phyloP scores from a whole-genome alignment of 1,140 invertebrate species.

The Formica exsecta region DNA sequence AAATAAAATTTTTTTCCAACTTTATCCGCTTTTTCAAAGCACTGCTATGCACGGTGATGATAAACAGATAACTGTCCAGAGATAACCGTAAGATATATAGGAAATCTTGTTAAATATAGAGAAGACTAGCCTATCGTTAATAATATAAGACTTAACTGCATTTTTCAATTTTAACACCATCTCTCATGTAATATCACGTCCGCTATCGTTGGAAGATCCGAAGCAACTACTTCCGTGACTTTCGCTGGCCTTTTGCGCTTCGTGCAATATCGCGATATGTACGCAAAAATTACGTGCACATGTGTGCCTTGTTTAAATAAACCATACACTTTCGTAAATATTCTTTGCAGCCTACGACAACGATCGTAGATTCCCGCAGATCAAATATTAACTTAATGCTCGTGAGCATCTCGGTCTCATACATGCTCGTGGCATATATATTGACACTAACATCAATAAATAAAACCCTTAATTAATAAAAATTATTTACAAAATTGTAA shows the following conservation, averaged over 20 bases:
- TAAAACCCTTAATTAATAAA: neutral
- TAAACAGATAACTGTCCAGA: neutral
- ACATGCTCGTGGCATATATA: neutral
- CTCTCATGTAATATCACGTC: neutral
- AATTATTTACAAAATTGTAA: too few species aligned
- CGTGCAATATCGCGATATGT: neutral
- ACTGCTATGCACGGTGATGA: neutral
- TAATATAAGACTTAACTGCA: neutral
- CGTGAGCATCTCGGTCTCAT: neutral
- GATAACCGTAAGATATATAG: neutral
- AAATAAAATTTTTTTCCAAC: neutral
- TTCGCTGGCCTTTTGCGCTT: neutral
- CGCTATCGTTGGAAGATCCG: neutral
- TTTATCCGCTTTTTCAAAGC: too few species aligned
- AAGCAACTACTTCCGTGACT: slow-evolving; percentile 20
- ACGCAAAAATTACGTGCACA: slow-evolving; percentile 6
- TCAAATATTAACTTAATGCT: slow-evolving; percentile 72
- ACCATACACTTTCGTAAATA: slow-evolving; percentile 58
- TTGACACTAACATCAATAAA: slow-evolving; percentile 4
- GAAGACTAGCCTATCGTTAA: neutral
- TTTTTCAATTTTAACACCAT: slow-evolving; percentile 11
- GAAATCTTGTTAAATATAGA: slow-evolving; percentile 11
- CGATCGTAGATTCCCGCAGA: slow-evolving; percentile 36
- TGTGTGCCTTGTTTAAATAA: slow-evolving; percentile 65
- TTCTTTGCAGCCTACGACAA: slow-evolving; percentile 30